Conservation (phyloP, 2,888 invertebrate species). For the Spilosoma lubricipeda region DNA sequence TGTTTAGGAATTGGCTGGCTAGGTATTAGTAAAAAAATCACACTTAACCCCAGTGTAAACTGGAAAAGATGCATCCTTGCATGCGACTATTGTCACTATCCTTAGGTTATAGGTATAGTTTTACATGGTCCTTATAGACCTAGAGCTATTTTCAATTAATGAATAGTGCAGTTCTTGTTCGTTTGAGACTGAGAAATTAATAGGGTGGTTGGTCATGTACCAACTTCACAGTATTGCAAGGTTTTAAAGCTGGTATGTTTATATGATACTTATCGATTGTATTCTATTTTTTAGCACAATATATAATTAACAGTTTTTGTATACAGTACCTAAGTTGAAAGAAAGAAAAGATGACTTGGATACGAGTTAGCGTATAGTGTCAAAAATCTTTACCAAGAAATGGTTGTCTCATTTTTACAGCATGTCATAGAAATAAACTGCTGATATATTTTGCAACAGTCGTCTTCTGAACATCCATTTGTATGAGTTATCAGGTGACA, state of each 20-base stretch:
- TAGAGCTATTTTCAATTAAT: background rate
- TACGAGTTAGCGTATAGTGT: background rate
- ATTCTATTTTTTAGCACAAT: background rate
- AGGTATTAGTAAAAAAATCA: too few relatives aligned
- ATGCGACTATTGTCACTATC: too few relatives aligned
- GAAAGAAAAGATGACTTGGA: background rate
- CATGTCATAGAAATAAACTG: background rate
- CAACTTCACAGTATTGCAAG: background rate
- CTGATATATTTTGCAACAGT: background rate
- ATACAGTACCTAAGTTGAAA: too few relatives aligned
- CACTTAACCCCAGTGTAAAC: too few relatives aligned
- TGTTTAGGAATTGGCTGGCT: too few relatives aligned
- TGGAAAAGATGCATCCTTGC: too few relatives aligned
- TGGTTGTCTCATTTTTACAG: background rate
- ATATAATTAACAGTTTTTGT: too few relatives aligned
- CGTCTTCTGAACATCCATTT: background rate
- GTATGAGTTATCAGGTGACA: constrained; percentile 12
- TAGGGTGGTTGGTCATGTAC: too few relatives aligned
- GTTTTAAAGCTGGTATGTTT: background rate
- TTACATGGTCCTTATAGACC: background rate
- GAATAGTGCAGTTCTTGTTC: background rate
- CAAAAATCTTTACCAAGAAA: background rate
- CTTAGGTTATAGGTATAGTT: too few relatives aligned
- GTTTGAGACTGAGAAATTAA: background rate
- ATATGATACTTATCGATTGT: background rate